Evolutionary conservation across 2,113 vertebrate species (phyloP), one percentile per base, ranked within the genome.

Genomic region (Pterocles burchelli): DNA sequence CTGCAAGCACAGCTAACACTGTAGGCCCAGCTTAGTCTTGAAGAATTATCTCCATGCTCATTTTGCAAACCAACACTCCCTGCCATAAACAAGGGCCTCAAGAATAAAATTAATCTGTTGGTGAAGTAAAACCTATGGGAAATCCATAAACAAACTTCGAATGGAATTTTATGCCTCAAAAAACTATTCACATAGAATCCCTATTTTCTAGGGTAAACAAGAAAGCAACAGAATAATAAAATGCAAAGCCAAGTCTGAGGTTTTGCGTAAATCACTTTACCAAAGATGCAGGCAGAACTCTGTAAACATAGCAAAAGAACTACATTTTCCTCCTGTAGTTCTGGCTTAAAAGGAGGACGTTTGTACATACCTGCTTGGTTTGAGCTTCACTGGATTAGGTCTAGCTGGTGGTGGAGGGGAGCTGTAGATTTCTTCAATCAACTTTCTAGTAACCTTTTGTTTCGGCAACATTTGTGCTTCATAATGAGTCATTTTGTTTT

Each of bases 401-500:
- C 98, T 97, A 13, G 98, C 90, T 0, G 98, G 96, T 29, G 98
- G 97, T 25, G 98, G 98, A 45, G 98, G 98, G 54, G 97, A 97
- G 33, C 90, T 97, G 98, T 99, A 98, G 92, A 99, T 99, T 95
- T 99, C 99, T 95, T 99, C 99, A 58, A 99, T 99, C 48, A 99
- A 83, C 86, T 99, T 99, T 93, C 98, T 98, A 54, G 98, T 98
- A 90, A 99, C 89, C 85, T 99, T 98, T n/a, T 99, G 98, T 94
- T 98, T 99, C n/a, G 99, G 99, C 31, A 99, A 76, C 14, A 98
- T 91, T 85, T 98, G 98, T 14, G 98, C 98, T 96, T 99, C 98
- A 78, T 99, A 99, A 31, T 96, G 98, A 34, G 98, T 99, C 97
- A 99, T 97, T 91, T 94, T 97, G 95, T 97, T 98, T 97, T 99